Percentiles rank a stretch among this genome's conserved stretches.
phyloP scores from a whole-genome alignment of 2,888 invertebrate genomes.

The Drosophila conformis region DNA sequence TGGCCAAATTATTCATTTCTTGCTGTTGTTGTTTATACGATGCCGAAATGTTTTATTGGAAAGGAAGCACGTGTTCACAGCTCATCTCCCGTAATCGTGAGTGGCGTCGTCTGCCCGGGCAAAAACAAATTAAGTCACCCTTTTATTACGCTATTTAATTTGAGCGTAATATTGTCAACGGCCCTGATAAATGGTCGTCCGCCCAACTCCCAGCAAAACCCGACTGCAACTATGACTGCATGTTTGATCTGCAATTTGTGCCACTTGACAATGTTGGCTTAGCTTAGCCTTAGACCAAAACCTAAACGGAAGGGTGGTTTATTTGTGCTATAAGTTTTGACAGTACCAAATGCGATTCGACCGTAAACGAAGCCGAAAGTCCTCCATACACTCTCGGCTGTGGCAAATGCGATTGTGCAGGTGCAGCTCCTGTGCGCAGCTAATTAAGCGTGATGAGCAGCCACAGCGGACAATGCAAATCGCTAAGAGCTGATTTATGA shows the following conservation, averaged over 20 bases:
- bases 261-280: slow-evolving; percentile 67
- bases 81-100: slow-evolving; percentile 62
- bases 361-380: slow-evolving; percentile 42
- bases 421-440: slow-evolving; percentile 50
- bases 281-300: slow-evolving; percentile 16
- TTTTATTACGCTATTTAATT: slow-evolving; percentile 83
- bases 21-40: slow-evolving; percentile 22
- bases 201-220: slow-evolving; percentile 14
- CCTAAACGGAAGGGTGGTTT: slow-evolving; percentile 83
- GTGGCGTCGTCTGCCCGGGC: slow-evolving; percentile 45
- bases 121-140: slow-evolving; percentile 84
- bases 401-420: slow-evolving; percentile 64
- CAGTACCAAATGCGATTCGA: slow-evolving; percentile 67
- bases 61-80: slow-evolving; percentile 84
- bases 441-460: slow-evolving; percentile 50
- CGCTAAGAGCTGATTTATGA: slow-evolving; percentile 59
- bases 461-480: slow-evolving; percentile 21
- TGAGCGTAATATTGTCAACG: slow-evolving; percentile 81
- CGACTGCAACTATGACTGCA: slow-evolving; percentile 57
- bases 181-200: slow-evolving; percentile 71
- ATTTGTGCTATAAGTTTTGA: slow-evolving; percentile 75
- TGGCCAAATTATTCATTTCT: slow-evolving; percentile 10
- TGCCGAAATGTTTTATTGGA: slow-evolving; percentile 78
- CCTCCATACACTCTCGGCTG: neutral
- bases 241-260: slow-evolving; percentile 83